Evolutionary conservation across 2,888 invertebrate genomes (phyloP).

Genomic region (Schrankia costaestrigalis): DNA sequence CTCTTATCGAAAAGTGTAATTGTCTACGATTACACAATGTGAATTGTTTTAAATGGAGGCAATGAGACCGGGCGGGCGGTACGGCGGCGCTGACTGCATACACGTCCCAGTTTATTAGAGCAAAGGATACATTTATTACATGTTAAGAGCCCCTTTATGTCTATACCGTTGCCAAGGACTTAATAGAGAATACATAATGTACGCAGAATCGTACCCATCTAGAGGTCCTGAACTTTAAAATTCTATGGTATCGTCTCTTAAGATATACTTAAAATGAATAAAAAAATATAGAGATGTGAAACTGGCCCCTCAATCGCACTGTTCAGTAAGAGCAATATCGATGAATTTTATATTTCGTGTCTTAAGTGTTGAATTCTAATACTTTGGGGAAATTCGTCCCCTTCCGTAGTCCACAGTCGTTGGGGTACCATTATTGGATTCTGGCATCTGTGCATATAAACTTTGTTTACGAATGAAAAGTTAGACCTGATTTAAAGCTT

Average conservation of each 20-base stretch:
- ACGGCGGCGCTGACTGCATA: slow-evolving; percentile 38
- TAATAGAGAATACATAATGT: slow-evolving; percentile 46
- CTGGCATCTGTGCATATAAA: slow-evolving; percentile 69
- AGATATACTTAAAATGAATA: slow-evolving; percentile 23
- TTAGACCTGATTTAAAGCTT: slow-evolving; percentile 56
- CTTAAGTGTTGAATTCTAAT: slow-evolving; percentile 58
- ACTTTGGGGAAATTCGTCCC: slow-evolving; percentile 68
- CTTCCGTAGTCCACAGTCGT: slow-evolving; percentile 50
- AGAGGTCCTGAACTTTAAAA: slow-evolving; percentile 27
- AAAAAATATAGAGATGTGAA: slow-evolving; percentile 18
- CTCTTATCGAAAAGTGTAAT: slow-evolving; percentile 15
- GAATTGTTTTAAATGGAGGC: slow-evolving; percentile 63
- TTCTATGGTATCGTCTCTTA: slow-evolving; percentile 14
- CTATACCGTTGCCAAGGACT: slow-evolving; percentile 59
- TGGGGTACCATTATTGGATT: slow-evolving; percentile 72
- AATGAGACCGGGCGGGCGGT: slow-evolving; percentile 56
- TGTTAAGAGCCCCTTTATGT: slow-evolving; percentile 66
- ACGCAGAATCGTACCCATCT: slow-evolving; percentile 29
- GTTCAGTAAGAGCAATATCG: slow-evolving; percentile 60
- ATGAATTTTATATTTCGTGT: slow-evolving; percentile 73
- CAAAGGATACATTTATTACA: slow-evolving; percentile 69
- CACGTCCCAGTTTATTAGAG: slow-evolving; percentile 58
- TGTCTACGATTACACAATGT: slow-evolving; percentile 38
- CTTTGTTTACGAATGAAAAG: slow-evolving; percentile 67
- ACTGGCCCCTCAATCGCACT: slow-evolving; percentile 30